These are phyloP conservation scores for Poecilia picta DNA, from an alignment of 2,797 vertebrate species.

Conservation along the genomic window DNA sequence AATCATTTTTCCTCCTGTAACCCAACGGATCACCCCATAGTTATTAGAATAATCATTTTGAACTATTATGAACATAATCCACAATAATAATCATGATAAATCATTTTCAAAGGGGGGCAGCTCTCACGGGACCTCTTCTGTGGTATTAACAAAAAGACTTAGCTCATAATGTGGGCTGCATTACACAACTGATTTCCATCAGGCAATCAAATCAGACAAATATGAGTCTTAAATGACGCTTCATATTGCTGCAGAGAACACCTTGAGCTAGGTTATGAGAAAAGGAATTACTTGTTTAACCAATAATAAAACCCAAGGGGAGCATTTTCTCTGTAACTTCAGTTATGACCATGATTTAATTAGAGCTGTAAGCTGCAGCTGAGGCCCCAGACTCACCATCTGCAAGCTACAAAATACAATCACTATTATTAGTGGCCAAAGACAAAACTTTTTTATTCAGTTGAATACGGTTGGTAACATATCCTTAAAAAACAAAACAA, in stretches of 20 bases:
- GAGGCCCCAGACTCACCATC: not conserved
- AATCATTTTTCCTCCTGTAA: slow-evolving; percentile 16
- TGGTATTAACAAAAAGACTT: slow-evolving; percentile 9
- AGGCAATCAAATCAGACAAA: slow-evolving; percentile 14
- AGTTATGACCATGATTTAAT: slow-evolving; percentile 8
- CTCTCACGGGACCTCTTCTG: slow-evolving; percentile 27
- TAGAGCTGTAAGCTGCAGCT: slow-evolving; percentile 16
- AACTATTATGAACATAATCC: slow-evolving; percentile 27
- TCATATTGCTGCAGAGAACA: slow-evolving; percentile 1
- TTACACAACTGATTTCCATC: slow-evolving; percentile 5
- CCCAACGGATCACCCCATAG: slow-evolving; percentile 1
- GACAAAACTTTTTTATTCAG: not conserved
- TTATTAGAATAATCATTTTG: slow-evolving; percentile 43
- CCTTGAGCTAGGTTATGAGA: not conserved
- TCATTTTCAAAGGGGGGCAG: slow-evolving; percentile 14
- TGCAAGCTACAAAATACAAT: not conserved
- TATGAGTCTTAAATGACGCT: slow-evolving; percentile 12
- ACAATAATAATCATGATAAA: slow-evolving; percentile 33
- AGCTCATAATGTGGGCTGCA: slow-evolving; percentile 5
- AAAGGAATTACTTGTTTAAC: slow-evolving; percentile 25
- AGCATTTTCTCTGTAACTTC: slow-evolving; percentile 15
- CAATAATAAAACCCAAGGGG: not conserved
- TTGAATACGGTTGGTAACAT: not conserved
- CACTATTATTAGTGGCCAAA: not conserved
- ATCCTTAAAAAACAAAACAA: not conserved